These are phyloP conservation scores for Fragum whitleyi DNA, from an alignment of 2,888 invertebrate genomes.

Conservation along the genomic window DNA sequence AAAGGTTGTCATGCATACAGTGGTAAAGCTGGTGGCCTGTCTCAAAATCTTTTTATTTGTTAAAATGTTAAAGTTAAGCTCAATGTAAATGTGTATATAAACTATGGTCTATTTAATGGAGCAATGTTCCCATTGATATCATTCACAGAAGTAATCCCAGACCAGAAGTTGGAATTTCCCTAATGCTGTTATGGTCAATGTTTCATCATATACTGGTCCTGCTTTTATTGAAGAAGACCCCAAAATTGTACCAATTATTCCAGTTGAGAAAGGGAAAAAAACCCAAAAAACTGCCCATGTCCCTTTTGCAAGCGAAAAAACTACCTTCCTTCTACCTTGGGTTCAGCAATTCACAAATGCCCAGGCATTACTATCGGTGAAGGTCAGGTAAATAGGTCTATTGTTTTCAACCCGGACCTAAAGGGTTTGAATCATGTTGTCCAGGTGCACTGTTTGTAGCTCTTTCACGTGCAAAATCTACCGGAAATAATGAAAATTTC, in stretches of 20 bases:
- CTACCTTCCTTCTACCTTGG: constrained; percentile 61
- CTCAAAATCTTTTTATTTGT: neutral
- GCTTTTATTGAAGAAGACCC: constrained; percentile 47
- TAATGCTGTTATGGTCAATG: constrained; percentile 58
- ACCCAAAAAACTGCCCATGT: constrained; percentile 63
- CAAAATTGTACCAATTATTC: constrained; percentile 62
- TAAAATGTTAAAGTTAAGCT: constrained; percentile 49
- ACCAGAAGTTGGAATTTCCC: constrained; percentile 27
- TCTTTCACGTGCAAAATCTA: constrained; percentile 61
- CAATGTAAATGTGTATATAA: constrained; percentile 20
- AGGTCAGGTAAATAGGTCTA: constrained; percentile 56
- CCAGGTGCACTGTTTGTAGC: constrained; percentile 67
- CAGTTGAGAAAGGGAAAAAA: constrained; percentile 54
- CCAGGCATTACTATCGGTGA: constrained; percentile 70
- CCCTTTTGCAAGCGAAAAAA: constrained; percentile 49
- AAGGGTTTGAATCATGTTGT: constrained; percentile 51
- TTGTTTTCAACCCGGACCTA: constrained; percentile 60
- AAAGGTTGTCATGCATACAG: constrained; percentile 23
- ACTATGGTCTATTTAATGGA: constrained; percentile 40
- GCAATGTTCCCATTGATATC: constrained; percentile 32
- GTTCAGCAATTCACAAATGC: constrained; percentile 64
- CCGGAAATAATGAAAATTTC: constrained; percentile 37
- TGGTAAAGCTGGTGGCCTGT: constrained; percentile 35
- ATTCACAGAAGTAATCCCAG: constrained; percentile 20
- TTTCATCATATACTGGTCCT: constrained; percentile 63